Base-by-base conservation (phyloP, 1,140 invertebrate species). In the Drosophila persimilis region DNA sequence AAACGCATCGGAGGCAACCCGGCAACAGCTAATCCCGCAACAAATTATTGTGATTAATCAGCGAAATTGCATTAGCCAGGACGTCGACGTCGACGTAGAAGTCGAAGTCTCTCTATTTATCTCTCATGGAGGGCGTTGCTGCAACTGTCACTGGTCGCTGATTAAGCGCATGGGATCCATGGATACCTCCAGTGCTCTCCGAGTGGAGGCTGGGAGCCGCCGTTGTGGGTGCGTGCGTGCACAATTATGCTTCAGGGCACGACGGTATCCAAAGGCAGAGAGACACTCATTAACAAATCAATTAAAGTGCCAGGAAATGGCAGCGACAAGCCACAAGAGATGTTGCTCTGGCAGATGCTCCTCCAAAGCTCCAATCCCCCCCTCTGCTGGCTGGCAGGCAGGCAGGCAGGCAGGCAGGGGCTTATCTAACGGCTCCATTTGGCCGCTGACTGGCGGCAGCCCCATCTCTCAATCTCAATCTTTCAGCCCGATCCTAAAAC, bases 1-100 rank as follows among this genome's bases (percentile, higher is more conserved):
- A 86, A 86, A 86, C 81, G 75, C 72, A 77, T 65, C 24, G 51
- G 24, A 48, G 31, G 39, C 22, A 43, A 50, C 41, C 9, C 9
- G 35, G 9, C 35, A 39, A 39, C 35, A 39, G 55, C 75, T 86
- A 88, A 88, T 89, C 83, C 83, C 79, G 74, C 83, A 88, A 88
- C 83, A 88, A 88, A 88, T 88, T 74, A 88, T 88, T 88, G 83
- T 78, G 83, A 88, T 88, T 83, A 88, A 88, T 88, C 83, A 88
- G 67, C 50, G 83, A 78, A 88, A 89, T 83, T 88, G 84, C 83
- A 88, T 86, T 85, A 85, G 81, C 81, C 51, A n/a, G 47, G 51
- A 20, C 20, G 20, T 20, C 20, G 20, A 20, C 20, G 20, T 20
- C 20, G 20, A 54, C 26, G 71, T 39, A 45, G n/a, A 6, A 6